Conservation (phyloP, 1,140 invertebrate genomes). For the Triops cancriformis region DNA sequence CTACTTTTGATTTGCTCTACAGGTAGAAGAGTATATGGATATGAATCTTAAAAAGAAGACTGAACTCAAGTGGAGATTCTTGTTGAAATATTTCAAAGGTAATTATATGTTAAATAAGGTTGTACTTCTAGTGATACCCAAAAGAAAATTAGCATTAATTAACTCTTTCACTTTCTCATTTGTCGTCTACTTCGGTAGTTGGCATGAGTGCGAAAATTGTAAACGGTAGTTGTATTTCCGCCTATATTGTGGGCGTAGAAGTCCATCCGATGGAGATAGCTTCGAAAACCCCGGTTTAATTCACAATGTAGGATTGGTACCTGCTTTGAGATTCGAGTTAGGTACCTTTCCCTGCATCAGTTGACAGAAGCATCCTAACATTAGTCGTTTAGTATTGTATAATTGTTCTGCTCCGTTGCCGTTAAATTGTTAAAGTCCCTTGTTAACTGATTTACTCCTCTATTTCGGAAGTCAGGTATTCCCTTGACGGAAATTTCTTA, state of each 20-base stretch:
- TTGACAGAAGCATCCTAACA: too few relatives aligned
- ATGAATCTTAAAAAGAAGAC: background rate
- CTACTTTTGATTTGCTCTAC: background rate
- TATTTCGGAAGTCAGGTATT: too few relatives aligned
- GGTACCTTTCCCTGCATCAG: too few relatives aligned
- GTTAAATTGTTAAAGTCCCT: too few relatives aligned
- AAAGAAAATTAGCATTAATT: too few relatives aligned
- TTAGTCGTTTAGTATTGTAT: too few relatives aligned
- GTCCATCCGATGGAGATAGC: background rate
- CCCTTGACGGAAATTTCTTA: too few relatives aligned
- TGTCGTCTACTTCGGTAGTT: background rate
- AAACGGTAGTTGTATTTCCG: background rate
- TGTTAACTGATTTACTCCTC: too few relatives aligned
- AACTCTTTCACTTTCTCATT: too few relatives aligned
- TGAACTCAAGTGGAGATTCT: background rate
- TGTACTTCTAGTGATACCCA: too few relatives aligned
- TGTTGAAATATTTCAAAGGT: background rate
- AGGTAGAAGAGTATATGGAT: background rate
- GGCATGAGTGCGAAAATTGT: background rate
- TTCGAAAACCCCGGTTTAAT: background rate
- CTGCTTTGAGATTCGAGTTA: too few relatives aligned
- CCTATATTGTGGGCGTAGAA: background rate
- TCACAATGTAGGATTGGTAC: background rate
- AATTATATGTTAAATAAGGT: background rate
- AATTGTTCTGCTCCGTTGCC: too few relatives aligned